Percentiles rank a stretch among this genome's conserved stretches.
phyloP scores from a whole-genome alignment of 1,140 invertebrate genomes.

The Drusus annulatus region DNA sequence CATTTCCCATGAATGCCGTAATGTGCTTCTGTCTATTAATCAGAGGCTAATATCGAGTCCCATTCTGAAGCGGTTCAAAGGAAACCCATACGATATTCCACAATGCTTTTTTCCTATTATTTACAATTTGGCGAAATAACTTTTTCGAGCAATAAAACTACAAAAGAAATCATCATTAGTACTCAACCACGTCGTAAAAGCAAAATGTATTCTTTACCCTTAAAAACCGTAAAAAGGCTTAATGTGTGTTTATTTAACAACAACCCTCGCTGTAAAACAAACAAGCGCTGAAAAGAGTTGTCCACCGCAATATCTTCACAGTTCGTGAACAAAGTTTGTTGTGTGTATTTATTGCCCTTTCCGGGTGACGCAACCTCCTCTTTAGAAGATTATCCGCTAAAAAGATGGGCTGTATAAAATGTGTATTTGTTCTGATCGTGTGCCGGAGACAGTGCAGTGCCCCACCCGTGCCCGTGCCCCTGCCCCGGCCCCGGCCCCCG shows the following conservation, averaged over 20 bases:
- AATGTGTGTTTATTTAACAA: constrained; percentile 32
- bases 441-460: constrained; percentile 31
- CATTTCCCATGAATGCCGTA: constrained; percentile 3
- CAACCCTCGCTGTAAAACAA: constrained; percentile 38
- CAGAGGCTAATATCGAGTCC: neutral
- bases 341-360: constrained; percentile 34
- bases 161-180: constrained; percentile 39
- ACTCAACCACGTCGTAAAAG: constrained; percentile 40
- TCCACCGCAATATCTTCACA: constrained; percentile 7
- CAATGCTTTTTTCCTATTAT: constrained; percentile 22
- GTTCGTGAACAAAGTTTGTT: constrained; percentile 28
- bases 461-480: neutral
- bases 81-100: neutral
- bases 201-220: constrained; percentile 28
- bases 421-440: constrained; percentile 25
- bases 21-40: constrained; percentile 34
- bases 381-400: constrained; percentile 25
- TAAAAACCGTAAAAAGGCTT: constrained; percentile 41
- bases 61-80: neutral
- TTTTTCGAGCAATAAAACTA: constrained; percentile 21
- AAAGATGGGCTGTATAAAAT: constrained; percentile 28
- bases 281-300: constrained; percentile 38
- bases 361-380: constrained; percentile 21
- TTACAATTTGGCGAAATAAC: neutral
- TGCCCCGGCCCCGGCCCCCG: neutral